Evolutionary conservation across 1,140 invertebrate species (phyloP), one percentile per base, ranked within the genome.

Genomic region (Brachionus manjavacas): DNA sequence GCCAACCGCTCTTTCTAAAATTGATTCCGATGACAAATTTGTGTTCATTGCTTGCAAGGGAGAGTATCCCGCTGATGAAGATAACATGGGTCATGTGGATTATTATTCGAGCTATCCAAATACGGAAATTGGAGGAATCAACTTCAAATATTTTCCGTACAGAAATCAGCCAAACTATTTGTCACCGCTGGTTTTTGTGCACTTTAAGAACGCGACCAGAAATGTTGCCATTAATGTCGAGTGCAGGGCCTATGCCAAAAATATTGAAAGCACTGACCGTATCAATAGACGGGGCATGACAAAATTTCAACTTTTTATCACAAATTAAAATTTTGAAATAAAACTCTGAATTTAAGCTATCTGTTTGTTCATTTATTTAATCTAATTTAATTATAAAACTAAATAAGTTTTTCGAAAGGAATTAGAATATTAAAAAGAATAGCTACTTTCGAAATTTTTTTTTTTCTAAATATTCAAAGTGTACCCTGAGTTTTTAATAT

Each of bases 151-250:
- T 79, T 86, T 79, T 72, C 86, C 86, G 2, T 86, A 85, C 46
- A 49, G 68, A 31, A 86, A 86, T 83, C 85, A 86, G 43, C 80
- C 84, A 11, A 85, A 85, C 23, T 86, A 86, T 70, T 68, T 83
- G 49, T 46, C 46, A 23, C 85, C 85, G 39, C 84, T 85, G 11
- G 83, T 86, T 14, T 85, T 85, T 85, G 84, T 85, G n/a, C 46
- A 85, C 12, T 86, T 86, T 66, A 68, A 83, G 70, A 83, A 68
- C 9, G 60, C 55, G 20, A 46, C 60, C 23, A 41, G 16, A 41
- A 84, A 84, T 78, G 20, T 55, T 4, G 6, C 60, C 11, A 60
- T 84, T 23, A 84, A 84, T 66, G 70, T 84, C 49, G 39, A 41
- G 12, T 84, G 83, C 20, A 52, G 20, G 23, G 66, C 83, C 1